Evolutionary conservation across 1,140 invertebrate genomes (phyloP), one percentile per base, ranked within the genome.

Genomic region (Diachasma alloeum): DNA sequence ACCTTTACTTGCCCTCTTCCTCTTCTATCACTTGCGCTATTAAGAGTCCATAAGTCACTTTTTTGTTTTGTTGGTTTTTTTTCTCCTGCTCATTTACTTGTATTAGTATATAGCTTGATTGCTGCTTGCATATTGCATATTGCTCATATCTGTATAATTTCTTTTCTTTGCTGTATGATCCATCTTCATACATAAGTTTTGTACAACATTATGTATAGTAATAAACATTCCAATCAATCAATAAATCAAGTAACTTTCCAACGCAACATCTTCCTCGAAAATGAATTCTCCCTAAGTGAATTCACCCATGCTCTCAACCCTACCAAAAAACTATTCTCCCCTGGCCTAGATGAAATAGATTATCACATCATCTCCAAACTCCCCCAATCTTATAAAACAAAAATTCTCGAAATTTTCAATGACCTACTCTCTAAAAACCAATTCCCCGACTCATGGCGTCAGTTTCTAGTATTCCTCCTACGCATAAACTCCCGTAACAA

Each of bases 381-480:
- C n/a, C 70, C 42, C 8, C 9, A 72, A 13, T 22, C 44, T 2
- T 24, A 24, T 22, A n/a, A 31, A 17, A 13, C 2, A 1, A 31
- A 19, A 5, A 22, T 72, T 4, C 22, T 72, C 1, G 19, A 53
- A 5, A 53, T 31, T 22, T 72, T 72, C 26, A 72, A 53, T 15
- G 56, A 19, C 2, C 46, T 72, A 8, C 56, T 72, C 17, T 42
- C 8, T 9, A 17, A 71, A n/a, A 37, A 37, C 8, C 0, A 66
- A 59, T 67, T 70, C 66, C 10, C 36, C 1, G 17, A 31, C 3
- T 48, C 36, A 6, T 81, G 77, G 80, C 39, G 48, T 0, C 17
- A 75, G n/a, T 77, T 67, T 63, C 59, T 72, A 0, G 71, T 78
- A 3, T 42, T 77, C 10, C 75, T 82, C 13, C 74, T 82, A 39